Percentiles rank a stretch among this genome's conserved stretches.
phyloP scores from a whole-genome alignment of 2,113 vertebrate species.

The Hypomesus transpacificus region DNA sequence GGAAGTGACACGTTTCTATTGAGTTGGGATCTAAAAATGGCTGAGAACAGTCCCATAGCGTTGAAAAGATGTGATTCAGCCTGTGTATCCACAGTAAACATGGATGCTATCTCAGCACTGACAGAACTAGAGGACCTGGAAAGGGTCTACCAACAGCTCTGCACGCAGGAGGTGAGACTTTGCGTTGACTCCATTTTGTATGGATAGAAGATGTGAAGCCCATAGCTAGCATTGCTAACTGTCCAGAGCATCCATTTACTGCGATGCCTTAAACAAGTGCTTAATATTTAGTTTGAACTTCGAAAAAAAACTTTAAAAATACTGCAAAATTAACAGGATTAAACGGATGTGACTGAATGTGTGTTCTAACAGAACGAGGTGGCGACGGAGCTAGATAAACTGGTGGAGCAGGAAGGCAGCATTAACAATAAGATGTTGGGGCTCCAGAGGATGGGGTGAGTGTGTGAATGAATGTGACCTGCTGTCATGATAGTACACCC shows the following conservation, averaged over 20 bases:
- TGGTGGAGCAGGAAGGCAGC: constrained; percentile 82
- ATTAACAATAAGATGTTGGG: constrained; percentile 91
- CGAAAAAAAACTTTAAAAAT: too few relatives aligned
- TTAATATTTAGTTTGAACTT: too few relatives aligned
- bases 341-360: constrained; percentile 3
- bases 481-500: neutral
- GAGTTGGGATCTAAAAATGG: neutral
- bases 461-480: constrained; percentile 11
- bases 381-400: constrained; percentile 80
- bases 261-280: too few relatives aligned
- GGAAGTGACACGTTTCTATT: constrained; percentile 8
- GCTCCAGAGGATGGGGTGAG: constrained; percentile 93
- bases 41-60: neutral
- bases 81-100: constrained; percentile 45
- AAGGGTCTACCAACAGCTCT: constrained; percentile 83
- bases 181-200: neutral
- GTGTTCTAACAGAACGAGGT: constrained; percentile 75
- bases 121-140: constrained; percentile 91
- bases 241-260: neutral
- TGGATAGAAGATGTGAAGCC: neutral
- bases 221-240: constrained; percentile 3
- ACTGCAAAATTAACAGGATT: too few relatives aligned
- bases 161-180: constrained; percentile 81
- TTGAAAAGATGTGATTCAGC: constrained; percentile 52
- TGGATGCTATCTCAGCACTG: constrained; percentile 80